Evolutionary conservation across 2,888 invertebrate species (phyloP).

Genomic region (Ochropleura leucogaster): DNA sequence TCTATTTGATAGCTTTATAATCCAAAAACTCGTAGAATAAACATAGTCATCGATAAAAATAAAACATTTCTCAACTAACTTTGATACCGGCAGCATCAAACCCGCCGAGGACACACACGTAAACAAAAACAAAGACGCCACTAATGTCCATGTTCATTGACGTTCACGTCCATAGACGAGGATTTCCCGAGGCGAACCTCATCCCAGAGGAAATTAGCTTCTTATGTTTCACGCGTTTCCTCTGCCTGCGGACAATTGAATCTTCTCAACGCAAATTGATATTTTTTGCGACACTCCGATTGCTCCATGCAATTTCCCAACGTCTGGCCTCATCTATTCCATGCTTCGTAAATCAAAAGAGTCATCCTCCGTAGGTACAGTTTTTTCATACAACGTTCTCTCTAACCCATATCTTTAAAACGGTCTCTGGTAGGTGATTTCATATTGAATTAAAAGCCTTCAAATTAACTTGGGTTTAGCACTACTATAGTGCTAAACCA

Average conservation of each 20-base stretch:
- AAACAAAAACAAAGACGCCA: slow-evolving; percentile 60
- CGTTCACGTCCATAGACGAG: slow-evolving; percentile 74
- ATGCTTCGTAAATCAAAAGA: slow-evolving; percentile 61
- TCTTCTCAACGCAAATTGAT: slow-evolving; percentile 80
- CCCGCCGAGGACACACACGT: slow-evolving; percentile 45
- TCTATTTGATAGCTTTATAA: slow-evolving; percentile 9
- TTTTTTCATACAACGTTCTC: slow-evolving; percentile 59
- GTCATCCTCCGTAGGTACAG: slow-evolving; percentile 65
- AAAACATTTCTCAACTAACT: slow-evolving; percentile 14
- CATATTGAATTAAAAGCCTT: slow-evolving; percentile 58
- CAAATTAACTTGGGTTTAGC: slow-evolving; percentile 26
- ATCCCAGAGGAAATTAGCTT: slow-evolving; percentile 87
- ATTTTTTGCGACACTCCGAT: slow-evolving; percentile 81
- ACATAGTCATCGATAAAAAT: neutral
- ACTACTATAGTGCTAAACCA: no score
- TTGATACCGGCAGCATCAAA: slow-evolving; percentile 31
- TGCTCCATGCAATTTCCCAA: slow-evolving; percentile 77
- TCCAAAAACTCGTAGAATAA: neutral
- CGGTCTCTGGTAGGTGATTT: slow-evolving; percentile 68
- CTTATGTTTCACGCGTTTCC: slow-evolving; percentile 82
- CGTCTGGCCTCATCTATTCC: slow-evolving; percentile 64
- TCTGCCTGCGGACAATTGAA: slow-evolving; percentile 79
- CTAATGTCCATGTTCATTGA: slow-evolving; percentile 67
- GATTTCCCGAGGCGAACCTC: slow-evolving; percentile 77
- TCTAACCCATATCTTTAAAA: slow-evolving; percentile 73